A percentile compares a stretch with the other conserved stretches of the same genome.
Evolutionary conservation across 2,888 invertebrate genomes (phyloP).

Genomic region (Saturnia pavonia): DNA sequence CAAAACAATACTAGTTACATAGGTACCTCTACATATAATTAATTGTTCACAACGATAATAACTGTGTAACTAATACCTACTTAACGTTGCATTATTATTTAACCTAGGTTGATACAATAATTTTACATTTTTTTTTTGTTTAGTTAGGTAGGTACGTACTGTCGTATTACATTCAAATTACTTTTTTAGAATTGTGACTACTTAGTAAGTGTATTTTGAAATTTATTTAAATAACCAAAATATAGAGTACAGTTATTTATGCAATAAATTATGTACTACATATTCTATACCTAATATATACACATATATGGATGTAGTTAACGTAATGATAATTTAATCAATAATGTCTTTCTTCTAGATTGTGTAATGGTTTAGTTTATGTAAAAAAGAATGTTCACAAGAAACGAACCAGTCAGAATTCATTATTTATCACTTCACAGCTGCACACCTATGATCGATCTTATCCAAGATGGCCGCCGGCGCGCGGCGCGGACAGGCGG

Average conservation of each 20-base stretch:
- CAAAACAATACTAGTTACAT: not conserved
- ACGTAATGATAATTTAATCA: not conserved
- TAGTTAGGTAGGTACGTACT: no score
- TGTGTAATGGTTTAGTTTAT: slow-evolving; percentile 27
- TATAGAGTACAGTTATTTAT: not conserved
- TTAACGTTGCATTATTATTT: no score
- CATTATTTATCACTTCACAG: slow-evolving; percentile 75
- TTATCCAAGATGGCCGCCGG: slow-evolving; percentile 78
- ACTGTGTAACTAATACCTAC: no score
- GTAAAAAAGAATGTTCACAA: slow-evolving; percentile 47
- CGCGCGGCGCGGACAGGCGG: slow-evolving; percentile 65
- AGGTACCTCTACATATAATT: no score
- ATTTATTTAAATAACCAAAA: not conserved
- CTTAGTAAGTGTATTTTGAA: no score
- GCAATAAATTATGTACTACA: not conserved
- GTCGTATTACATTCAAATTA: not conserved
- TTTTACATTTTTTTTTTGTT: no score
- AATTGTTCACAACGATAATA: not conserved
- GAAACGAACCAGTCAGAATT: slow-evolving; percentile 49
- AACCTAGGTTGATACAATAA: no score
- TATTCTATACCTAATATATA: not conserved
- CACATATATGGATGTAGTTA: not conserved
- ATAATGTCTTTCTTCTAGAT: not conserved
- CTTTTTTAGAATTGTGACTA: not conserved
- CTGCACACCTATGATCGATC: slow-evolving; percentile 79